Conservation (phyloP, 2,888 invertebrate species). For the Tubulanus polymorphus region DNA sequence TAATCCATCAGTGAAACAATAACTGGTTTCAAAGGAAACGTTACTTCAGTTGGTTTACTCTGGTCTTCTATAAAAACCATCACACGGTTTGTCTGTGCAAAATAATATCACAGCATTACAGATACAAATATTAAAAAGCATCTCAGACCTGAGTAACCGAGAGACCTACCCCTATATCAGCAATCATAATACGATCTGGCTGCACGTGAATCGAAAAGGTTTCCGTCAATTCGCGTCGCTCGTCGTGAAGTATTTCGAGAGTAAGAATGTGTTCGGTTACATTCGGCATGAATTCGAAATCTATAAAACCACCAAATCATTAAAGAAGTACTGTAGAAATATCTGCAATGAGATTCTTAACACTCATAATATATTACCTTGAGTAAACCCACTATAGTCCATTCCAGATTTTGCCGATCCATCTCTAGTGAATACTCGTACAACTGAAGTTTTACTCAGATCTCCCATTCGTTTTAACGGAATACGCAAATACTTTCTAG, state of each 20-base stretch:
- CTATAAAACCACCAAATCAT: constrained; percentile 32
- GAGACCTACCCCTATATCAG: constrained; percentile 40
- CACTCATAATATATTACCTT: constrained; percentile 35
- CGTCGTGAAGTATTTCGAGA: constrained; percentile 47
- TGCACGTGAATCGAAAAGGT: constrained; percentile 47
- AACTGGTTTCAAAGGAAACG: constrained; percentile 47
- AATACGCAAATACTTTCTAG: constrained; percentile 35
- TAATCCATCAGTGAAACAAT: constrained; percentile 49
- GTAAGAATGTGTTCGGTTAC: constrained; percentile 38
- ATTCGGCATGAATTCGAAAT: constrained; percentile 43
- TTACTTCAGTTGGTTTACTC: constrained; percentile 45
- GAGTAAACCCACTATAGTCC: constrained; percentile 48
- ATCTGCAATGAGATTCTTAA: no score
- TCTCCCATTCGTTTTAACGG: constrained; percentile 48
- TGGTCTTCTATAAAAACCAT: constrained; percentile 50
- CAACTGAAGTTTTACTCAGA: constrained; percentile 37
- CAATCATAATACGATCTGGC: constrained; percentile 33
- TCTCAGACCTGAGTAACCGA: no score
- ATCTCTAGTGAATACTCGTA: constrained; percentile 49
- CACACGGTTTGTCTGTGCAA: constrained; percentile 27
- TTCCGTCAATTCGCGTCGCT: constrained; percentile 45
- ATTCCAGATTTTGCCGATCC: constrained; percentile 49
- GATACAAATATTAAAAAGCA: no score
- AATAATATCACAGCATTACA: no score
- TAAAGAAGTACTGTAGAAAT: no score